Evolutionary conservation across 2,113 vertebrate species (phyloP), one percentile per base, ranked within the genome.

Genomic region (Nettapus auritus): DNA sequence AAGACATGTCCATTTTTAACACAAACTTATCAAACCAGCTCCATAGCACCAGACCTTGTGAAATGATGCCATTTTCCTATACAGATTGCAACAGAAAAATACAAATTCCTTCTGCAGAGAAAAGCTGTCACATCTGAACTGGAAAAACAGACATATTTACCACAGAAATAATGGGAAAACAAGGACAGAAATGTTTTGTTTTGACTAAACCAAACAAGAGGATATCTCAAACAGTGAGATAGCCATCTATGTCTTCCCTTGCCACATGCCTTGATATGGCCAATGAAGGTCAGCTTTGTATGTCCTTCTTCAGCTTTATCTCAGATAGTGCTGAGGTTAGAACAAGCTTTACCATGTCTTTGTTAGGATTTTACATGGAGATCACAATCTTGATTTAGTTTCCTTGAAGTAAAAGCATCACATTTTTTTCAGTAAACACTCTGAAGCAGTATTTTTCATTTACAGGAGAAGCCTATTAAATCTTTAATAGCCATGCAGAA

Each of bases 311-410:
- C 19, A 88, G 31, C 19, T 86, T 95, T 95, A 88, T 92, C 86
- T 95, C n/a, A 82, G 42, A 76, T 60, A 63, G 69, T 62, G 36
- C 66, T 79, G 42, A 91, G 78, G 74, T 89, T 90, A 96, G 84
- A 50, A 31, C 33, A n/a, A 69, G 8, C 77, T n/a, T 9, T 66
- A 53, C 22, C 36, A 93, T 92, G 82, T 82, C 31, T 67, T 82
- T 76, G 18, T 70, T 88, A 4, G 3, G 83, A 90, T 94, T 96
- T 88, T 79, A 87, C 86, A 59, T 9, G 15, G 53, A 90, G 92
- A 95, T 95, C 40, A 66, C 50, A 85, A 96, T 94, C 80, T 96
- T 78, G 69, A 38, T 84, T 87, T 82, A 94, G 38, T n/a, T 66
- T 88, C 2, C 73, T 46, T 93, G 80, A 73, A 31, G n/a, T 84